Percentiles rank a stretch among this genome's conserved stretches.
Conservation (phyloP, 2,797 vertebrate species). For the Xerus rutilus region DNA sequence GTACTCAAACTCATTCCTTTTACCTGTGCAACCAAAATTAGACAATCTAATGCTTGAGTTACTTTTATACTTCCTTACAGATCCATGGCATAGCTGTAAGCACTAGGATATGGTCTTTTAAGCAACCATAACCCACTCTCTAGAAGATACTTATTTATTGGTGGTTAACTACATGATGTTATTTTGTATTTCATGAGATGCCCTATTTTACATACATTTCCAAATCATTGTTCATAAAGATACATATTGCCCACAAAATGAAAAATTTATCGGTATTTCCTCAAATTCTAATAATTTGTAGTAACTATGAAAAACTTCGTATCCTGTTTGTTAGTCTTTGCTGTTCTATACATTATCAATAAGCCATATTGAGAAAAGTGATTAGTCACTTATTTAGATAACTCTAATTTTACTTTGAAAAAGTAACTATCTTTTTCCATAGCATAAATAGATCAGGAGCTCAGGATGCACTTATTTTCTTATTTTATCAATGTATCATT, state of each 20-base stretch:
- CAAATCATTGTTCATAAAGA: neutral
- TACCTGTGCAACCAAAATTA: neutral
- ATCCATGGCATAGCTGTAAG: neutral
- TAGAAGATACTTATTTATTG: neutral
- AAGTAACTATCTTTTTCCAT: slow-evolving; percentile 2
- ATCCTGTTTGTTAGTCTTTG: neutral
- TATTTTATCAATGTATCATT: slow-evolving; percentile 37
- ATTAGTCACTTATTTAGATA: slow-evolving; percentile 19
- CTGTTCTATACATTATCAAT: slow-evolving; percentile 46
- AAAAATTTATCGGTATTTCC: neutral
- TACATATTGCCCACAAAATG: neutral
- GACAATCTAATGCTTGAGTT: neutral
- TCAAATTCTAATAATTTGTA: slow-evolving; percentile 16
- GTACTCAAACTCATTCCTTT: neutral
- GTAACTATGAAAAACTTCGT: slow-evolving; percentile 19
- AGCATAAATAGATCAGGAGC: neutral
- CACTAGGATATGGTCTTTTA: neutral
- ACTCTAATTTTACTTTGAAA: slow-evolving; percentile 60
- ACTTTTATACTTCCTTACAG: neutral
- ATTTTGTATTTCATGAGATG: neutral
- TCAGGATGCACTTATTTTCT: slow-evolving; percentile 37
- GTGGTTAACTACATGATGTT: neutral
- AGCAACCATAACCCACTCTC: neutral
- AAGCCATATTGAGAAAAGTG: slow-evolving; percentile 43
- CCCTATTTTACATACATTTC: neutral